phyloP scores from a whole-genome alignment of 2,113 vertebrate genomes.

The Psophia crepitans region DNA sequence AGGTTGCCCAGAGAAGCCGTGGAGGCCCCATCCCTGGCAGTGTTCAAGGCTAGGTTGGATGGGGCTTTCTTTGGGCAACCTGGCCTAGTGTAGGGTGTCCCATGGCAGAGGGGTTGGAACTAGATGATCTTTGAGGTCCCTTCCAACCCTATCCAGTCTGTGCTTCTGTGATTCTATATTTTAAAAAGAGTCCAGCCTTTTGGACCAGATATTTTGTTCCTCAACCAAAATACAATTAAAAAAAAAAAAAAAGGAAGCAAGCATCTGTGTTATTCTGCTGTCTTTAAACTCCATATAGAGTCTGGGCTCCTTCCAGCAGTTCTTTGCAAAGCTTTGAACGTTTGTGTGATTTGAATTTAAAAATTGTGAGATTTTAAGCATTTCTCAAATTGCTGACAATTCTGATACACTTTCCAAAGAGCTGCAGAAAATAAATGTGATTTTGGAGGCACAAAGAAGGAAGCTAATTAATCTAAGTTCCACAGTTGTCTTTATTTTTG shows the following conservation, averaged over 20 bases:
- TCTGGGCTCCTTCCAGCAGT: conserved; percentile 46
- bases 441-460: conserved; percentile 47
- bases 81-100: no score
- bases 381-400: conserved; percentile 56
- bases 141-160: no score
- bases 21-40: no score
- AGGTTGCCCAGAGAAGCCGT: no score
- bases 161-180: no score
- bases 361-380: conserved; percentile 50
- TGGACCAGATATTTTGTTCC: conserved; percentile 45
- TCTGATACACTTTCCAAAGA: conserved; percentile 37
- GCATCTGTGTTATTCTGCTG: conserved; percentile 36
- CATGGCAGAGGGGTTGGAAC: no score
- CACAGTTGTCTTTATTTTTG: conserved; percentile 12
- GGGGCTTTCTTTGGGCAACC: no score
- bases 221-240: conserved; percentile 35
- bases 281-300: conserved; percentile 55
- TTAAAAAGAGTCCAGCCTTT: neutral
- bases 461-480: conserved; percentile 57
- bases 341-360: conserved; percentile 71
- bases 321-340: conserved; percentile 58
- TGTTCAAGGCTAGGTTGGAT: no score
- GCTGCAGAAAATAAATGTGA: conserved; percentile 46
- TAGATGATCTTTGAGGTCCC: no score
- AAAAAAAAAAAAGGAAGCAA: neutral